Base-by-base conservation (phyloP, 2,797 vertebrate species). In the Darevskia nairensis region DNA sequence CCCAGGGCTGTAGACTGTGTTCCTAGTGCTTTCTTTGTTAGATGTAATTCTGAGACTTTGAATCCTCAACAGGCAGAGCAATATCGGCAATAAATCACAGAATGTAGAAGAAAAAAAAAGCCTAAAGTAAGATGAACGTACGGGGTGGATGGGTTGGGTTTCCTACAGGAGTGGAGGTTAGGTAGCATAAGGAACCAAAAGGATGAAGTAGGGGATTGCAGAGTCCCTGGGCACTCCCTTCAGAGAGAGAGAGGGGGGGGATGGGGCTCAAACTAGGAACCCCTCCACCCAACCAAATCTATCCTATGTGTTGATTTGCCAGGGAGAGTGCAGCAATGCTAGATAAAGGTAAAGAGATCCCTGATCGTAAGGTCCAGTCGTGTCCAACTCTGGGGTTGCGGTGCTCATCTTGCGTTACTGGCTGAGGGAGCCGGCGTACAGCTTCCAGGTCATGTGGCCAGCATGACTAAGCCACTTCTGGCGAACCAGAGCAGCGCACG, bases 41-140 rank as follows among this genome's bases (percentile, higher is more conserved):
- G 78, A 81, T 88, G 13, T 61, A 85, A 85, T 80, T 50, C 35
- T 91, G 91, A 91, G 88, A 90, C 80, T 87, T 94, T 91, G 92
- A 77, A 76, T 93, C 87, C 86, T 93, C 91, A 90, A 91, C 90
- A 94, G 90, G 89, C 93, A 93, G 35, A 89, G 32, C 35, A 94
- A 91, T 68, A 50, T 1, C 59, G 76, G 84, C 46, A 82, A 61
- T 77, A 71, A 85, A 78, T 86, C 17, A 76, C 59, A n/a, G 10
- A 21, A 85, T 21, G 41, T 78, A 66, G 27, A n/a, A n/a, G 35
- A n/a, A 6, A 3, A 39, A 72, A 32, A 9, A 72, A 64, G 3
- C 59, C 29, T 69, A 19, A 72, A 17, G 0, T 9, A 71, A 93
- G 80, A 66, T 88, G 50, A 87, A 92, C 90, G 88, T 89, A 92